phyloP scores from a whole-genome alignment of 1,140 invertebrate genomes.

The Olivierus martensii region DNA sequence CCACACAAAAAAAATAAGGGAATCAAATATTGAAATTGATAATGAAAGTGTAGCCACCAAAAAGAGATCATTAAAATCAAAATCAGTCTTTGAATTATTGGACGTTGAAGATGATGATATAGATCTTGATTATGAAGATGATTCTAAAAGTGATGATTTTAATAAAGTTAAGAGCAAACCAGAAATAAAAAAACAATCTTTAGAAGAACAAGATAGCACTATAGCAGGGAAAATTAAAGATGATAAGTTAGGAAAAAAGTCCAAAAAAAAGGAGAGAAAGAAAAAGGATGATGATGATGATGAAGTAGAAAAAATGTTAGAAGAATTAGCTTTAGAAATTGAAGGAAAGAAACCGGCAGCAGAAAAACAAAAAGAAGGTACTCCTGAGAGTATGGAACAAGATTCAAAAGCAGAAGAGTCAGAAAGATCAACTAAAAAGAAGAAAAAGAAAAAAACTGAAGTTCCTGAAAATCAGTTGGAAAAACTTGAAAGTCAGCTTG shows the following conservation, averaged over 20 bases:
- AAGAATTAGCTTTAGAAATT: slow-evolving; percentile 13
- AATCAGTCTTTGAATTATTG: not conserved
- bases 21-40: slow-evolving; percentile 11
- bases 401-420: not conserved
- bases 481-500: slow-evolving; percentile 18
- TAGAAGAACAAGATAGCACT: slow-evolving; percentile 17
- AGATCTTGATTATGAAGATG: not conserved
- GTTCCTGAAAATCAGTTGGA: not conserved
- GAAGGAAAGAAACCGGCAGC: not conserved
- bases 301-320: slow-evolving; percentile 8
- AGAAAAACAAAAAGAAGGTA: not conserved
- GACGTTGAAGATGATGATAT: slow-evolving; percentile 18
- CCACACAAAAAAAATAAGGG: slow-evolving; percentile 1
- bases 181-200: slow-evolving; percentile 20
- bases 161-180: slow-evolving; percentile 22
- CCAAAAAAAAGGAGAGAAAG: slow-evolving; percentile 16
- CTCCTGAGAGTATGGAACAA: not conserved
- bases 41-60: slow-evolving; percentile 1
- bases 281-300: slow-evolving; percentile 13
- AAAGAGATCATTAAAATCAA: slow-evolving; percentile 5
- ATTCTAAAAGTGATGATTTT: slow-evolving; percentile 13
- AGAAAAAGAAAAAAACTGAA: slow-evolving; percentile 3
- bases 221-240: slow-evolving; percentile 21
- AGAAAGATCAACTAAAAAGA: slow-evolving; percentile 4
- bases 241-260: slow-evolving; percentile 12